Percentiles rank a stretch among this genome's conserved stretches.
These are phyloP conservation scores for Alligator mississippiensis DNA, from an alignment of 2,113 vertebrate species.

Conservation along the genomic window DNA sequence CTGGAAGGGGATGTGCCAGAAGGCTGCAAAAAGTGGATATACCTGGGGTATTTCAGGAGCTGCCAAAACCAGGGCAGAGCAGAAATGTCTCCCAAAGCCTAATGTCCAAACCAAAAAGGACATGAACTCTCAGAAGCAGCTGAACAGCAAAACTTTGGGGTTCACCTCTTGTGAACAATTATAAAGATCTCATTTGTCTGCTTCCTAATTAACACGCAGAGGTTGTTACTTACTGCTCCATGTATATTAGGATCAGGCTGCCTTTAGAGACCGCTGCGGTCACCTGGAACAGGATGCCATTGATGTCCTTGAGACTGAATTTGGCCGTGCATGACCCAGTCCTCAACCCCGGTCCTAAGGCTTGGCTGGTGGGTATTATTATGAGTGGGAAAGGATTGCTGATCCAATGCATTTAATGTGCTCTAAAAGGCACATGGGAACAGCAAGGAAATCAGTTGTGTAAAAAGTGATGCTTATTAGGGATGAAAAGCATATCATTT, in stretches of 20 bases:
- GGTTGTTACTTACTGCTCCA: rapidly evolving
- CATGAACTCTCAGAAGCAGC: not conserved
- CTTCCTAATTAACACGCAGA: not conserved
- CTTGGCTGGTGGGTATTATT: not conserved
- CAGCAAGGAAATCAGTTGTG: not conserved
- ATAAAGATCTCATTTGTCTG: not conserved
- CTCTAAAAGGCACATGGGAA: rapidly evolving
- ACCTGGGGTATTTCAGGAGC: not conserved
- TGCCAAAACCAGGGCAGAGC: not conserved
- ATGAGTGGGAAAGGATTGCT: not conserved
- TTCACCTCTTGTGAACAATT: not conserved
- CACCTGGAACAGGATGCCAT: not conserved
- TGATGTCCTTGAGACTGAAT: not conserved
- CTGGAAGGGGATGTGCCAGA: too few relatives aligned
- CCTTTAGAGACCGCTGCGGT: not conserved
- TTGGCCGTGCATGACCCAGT: not conserved
- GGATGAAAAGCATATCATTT: not conserved
- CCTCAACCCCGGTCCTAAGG: not conserved
- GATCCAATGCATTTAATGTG: rapidly evolving
- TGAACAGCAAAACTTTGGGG: not conserved
- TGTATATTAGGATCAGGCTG: not conserved
- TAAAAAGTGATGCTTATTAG: not conserved
- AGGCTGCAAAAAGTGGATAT: not conserved
- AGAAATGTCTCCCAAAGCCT: not conserved
- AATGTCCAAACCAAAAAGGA: not conserved